Conservation (phyloP, 2,113 vertebrate genomes). For the Ceyx cyanopectus region DNA sequence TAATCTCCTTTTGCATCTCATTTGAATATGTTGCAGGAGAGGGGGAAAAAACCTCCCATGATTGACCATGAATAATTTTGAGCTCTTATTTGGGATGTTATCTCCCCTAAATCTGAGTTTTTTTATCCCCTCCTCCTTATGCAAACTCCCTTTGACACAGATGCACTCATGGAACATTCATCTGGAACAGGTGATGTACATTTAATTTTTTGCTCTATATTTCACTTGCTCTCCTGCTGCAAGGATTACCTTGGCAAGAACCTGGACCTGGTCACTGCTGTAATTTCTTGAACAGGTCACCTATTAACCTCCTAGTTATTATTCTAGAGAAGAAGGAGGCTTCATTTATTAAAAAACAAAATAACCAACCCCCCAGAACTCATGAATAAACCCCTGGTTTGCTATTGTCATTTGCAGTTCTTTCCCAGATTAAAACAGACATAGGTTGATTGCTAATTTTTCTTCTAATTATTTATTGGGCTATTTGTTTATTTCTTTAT, state of each 20-base stretch:
- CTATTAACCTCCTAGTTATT: background rate
- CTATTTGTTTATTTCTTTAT: background rate
- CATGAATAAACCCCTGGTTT: background rate
- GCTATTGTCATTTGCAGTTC: background rate
- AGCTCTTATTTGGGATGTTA: background rate
- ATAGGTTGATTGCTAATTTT: background rate
- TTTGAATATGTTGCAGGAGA: background rate
- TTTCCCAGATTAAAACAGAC: background rate
- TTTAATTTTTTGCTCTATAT: background rate
- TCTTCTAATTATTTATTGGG: background rate
- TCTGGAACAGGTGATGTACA: background rate
- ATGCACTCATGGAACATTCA: background rate
- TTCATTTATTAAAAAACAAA: background rate
- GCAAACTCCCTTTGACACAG: background rate
- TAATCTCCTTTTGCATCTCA: background rate
- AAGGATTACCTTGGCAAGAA: background rate
- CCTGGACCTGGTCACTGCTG: background rate
- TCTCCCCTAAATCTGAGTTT: background rate
- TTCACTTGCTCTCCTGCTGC: background rate
- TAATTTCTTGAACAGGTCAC: background rate
- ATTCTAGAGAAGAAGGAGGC: background rate
- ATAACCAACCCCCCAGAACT: background rate
- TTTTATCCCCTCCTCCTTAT: background rate
- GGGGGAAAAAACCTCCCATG: too few relatives aligned
- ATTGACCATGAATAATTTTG: background rate